Evolutionary conservation across 2,888 invertebrate species (phyloP).

Genomic region (Mythimna impura): DNA sequence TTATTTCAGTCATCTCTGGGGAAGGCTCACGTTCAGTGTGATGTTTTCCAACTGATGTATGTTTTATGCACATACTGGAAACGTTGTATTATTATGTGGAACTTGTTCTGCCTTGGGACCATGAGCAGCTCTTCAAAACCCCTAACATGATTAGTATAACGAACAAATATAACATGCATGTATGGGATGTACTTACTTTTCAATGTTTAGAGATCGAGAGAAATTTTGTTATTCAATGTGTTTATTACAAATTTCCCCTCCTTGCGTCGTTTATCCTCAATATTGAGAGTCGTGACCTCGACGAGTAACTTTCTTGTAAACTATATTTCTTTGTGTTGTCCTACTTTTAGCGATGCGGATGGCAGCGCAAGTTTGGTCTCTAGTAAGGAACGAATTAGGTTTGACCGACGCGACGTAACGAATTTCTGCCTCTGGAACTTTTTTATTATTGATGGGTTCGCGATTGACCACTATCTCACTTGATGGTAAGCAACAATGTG

Average conservation of each 20-base stretch:
- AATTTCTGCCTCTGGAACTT: not conserved
- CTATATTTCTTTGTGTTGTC: not conserved
- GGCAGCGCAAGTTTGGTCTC: too few species aligned
- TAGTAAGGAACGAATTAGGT: not conserved
- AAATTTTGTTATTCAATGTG: not conserved
- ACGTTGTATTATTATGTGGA: conserved; percentile 1
- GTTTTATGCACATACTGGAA: conserved; percentile 13
- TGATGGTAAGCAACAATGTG: too few species aligned
- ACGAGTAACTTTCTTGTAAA: not conserved
- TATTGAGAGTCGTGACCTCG: not conserved
- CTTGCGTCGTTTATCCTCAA: not conserved
- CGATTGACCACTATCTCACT: too few species aligned
- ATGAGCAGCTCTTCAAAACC: conserved; percentile 1
- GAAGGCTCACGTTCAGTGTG: conserved; percentile 5
- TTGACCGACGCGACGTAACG: not conserved
- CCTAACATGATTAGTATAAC: conserved; percentile 2
- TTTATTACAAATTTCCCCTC: not conserved
- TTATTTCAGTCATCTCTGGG: conserved; percentile 20
- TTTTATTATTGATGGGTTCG: too few species aligned
- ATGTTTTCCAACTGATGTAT: conserved; percentile 23
- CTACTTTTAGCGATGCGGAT: not conserved
- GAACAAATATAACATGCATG: not conserved
- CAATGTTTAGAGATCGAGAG: not conserved
- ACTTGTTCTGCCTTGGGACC: conserved; percentile 4
- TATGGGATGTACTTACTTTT: too few species aligned